These are phyloP conservation scores for Progne subis DNA, from an alignment of 2,113 vertebrate genomes.

Conservation along the genomic window DNA sequence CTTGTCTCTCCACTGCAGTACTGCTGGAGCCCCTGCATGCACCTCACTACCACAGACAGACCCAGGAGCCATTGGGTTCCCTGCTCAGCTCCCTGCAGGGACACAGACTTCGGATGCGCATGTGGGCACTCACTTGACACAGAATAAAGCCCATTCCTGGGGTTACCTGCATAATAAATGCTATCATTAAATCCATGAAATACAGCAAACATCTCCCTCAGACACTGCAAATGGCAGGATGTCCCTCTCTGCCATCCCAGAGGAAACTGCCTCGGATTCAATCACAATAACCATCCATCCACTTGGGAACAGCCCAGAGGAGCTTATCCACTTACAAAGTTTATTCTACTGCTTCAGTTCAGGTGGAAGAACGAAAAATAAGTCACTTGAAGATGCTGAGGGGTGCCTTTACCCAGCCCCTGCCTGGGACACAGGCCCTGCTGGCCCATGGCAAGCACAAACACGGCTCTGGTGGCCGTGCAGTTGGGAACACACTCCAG, in stretches of 20 bases:
- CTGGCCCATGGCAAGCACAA: not conserved
- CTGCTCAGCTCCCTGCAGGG: not conserved
- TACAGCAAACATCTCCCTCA: not conserved
- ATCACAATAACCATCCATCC: not conserved
- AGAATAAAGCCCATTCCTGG: not conserved
- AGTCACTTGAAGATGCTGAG: not conserved
- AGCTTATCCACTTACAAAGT: slow-evolving; percentile 65
- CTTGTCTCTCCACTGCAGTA: not conserved
- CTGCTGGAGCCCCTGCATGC: accelerated
- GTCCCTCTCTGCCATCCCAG: not conserved
- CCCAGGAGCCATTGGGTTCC: not conserved
- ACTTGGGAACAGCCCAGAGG: not conserved
- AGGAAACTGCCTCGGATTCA: not conserved
- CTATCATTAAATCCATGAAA: not conserved
- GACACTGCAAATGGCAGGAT: not conserved
- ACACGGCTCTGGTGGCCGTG: accelerated
- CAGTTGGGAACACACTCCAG: not conserved
- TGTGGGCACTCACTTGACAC: not conserved
- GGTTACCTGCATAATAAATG: not conserved
- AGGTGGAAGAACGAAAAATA: slow-evolving; percentile 29
- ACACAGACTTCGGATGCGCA: not conserved
- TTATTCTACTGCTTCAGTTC: slow-evolving; percentile 67
- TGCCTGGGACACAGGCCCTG: not conserved
- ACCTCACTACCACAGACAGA: not conserved
- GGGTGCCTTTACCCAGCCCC: not conserved